Conservation (phyloP, 1,140 invertebrate species). For the Cryptotermes secundus region DNA sequence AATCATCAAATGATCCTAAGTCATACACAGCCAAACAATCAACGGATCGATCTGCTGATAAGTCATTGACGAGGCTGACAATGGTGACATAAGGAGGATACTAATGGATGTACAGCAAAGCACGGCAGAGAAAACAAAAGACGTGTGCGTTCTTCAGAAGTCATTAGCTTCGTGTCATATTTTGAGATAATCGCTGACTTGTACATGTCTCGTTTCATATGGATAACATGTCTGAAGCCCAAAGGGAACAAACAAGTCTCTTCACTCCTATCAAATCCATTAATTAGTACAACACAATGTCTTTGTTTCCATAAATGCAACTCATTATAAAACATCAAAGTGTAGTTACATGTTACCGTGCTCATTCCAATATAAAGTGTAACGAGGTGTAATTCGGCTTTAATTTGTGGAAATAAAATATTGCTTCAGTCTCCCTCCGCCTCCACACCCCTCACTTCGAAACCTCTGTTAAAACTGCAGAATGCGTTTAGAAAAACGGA, state of each 20-base stretch:
- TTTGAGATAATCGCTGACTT: background rate
- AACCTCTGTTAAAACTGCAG: background rate
- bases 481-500: background rate
- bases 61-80: no score
- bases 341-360: background rate
- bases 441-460: no score
- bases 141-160: background rate
- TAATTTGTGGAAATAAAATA: constrained; percentile 19
- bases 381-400: background rate
- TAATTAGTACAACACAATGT: background rate
- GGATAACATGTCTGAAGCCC: background rate
- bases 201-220: background rate
- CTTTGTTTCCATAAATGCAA: background rate
- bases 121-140: background rate
- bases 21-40: no score
- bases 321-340: background rate
- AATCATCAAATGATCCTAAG: no score
- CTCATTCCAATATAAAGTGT: background rate
- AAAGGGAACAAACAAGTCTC: background rate
- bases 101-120: background rate
- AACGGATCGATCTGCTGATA: no score
- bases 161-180: background rate
- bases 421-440: background rate
- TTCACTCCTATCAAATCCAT: background rate
- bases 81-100: background rate